phyloP scores from a whole-genome alignment of 2,797 vertebrate species.

The Loris lydekkerianus region DNA sequence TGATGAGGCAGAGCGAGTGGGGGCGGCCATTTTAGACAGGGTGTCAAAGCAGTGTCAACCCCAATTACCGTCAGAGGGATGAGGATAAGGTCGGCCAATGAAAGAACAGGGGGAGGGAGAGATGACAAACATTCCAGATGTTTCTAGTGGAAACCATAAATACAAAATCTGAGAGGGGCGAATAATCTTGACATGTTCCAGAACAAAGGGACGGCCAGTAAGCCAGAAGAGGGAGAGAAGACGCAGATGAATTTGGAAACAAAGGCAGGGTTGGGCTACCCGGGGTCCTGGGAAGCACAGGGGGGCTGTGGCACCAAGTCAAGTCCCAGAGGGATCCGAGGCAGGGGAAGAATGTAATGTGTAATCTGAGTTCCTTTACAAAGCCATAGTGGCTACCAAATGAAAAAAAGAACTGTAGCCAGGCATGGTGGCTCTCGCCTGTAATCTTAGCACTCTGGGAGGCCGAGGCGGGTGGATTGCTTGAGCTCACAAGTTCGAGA shows the following conservation, averaged over 20 bases:
- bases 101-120: not conserved
- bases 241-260: not conserved
- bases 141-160: not conserved
- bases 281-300: not conserved
- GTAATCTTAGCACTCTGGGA: too few species aligned
- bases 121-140: not conserved
- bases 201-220: not conserved
- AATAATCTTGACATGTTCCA: not conserved
- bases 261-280: accelerated
- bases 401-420: not conserved
- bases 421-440: too few species aligned
- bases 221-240: not conserved
- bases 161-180: not conserved
- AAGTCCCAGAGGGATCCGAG: not conserved
- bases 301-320: not conserved
- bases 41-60: not conserved
- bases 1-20: not conserved
- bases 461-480: too few species aligned
- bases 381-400: not conserved
- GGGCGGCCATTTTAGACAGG: not conserved
- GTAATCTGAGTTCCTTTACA: not conserved
- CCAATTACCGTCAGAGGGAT: not conserved
- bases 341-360: not conserved
- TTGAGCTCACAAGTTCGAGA: too few species aligned
- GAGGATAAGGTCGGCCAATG: not conserved